These are phyloP conservation scores for Antedon mediterranea DNA, from an alignment of 53 echinoderm and acorn worm genomes.

Conservation along the genomic window DNA sequence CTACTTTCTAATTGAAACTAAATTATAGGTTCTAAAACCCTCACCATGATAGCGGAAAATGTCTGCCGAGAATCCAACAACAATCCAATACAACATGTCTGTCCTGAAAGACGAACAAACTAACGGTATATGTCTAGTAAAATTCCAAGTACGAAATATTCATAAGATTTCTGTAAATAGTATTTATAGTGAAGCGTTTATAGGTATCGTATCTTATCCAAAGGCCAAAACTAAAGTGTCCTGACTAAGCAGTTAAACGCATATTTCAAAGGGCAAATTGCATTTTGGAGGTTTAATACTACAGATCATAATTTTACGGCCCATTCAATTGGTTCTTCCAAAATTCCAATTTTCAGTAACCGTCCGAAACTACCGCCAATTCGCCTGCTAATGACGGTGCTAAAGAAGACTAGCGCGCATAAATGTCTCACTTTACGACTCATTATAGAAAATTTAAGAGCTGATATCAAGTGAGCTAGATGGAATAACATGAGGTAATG, in stretches of 20 bases:
- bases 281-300: slow-evolving; percentile 1
- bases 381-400: background rate
- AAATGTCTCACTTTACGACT: background rate
- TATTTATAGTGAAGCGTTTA: background rate
- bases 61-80: background rate
- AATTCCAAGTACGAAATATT: background rate
- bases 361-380: slow-evolving; percentile 1
- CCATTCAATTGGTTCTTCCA: background rate
- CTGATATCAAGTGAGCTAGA: background rate
- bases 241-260: background rate
- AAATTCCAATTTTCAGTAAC: background rate
- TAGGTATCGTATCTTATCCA: slow-evolving; percentile 1
- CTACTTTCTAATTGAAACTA: background rate
- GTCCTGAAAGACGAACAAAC: background rate
- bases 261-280: slow-evolving; percentile 1
- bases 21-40: background rate
- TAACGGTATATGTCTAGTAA: background rate
- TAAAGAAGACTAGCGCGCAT: slow-evolving; percentile 1
- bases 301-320: slow-evolving; percentile 1
- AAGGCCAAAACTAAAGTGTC: slow-evolving; percentile 1
- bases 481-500: slow-evolving; percentile 1
- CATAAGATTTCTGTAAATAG: background rate
- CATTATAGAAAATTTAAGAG: slow-evolving; percentile 1
- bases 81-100: background rate
- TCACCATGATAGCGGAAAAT: background rate